These are phyloP conservation scores for Xenus cinereus DNA, from an alignment of 2,113 vertebrate species.

Conservation along the genomic window DNA sequence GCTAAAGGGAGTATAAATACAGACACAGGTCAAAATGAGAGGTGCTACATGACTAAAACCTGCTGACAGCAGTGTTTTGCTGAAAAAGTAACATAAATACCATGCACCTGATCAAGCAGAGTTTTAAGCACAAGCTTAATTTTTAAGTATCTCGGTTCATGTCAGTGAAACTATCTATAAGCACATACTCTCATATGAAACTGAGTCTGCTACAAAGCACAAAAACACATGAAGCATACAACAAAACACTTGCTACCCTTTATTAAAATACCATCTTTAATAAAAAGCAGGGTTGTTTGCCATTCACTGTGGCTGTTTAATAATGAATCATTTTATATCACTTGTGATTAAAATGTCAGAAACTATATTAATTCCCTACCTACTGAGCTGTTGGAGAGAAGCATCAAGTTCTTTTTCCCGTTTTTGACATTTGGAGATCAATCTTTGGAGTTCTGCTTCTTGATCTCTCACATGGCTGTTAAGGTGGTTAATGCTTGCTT, in stretches of 20 bases:
- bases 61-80: not conserved
- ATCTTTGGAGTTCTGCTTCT: conserved; percentile 77
- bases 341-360: not conserved
- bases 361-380: conserved; percentile 66
- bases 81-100: not conserved
- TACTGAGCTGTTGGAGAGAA: conserved; percentile 74
- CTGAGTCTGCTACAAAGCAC: not conserved
- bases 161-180: not conserved
- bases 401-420: conserved; percentile 74
- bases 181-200: not conserved
- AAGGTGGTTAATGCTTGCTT: conserved; percentile 76
- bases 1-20: conserved; percentile 36
- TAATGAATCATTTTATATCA: not conserved
- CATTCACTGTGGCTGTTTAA: not conserved
- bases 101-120: not conserved
- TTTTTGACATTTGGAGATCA: conserved; percentile 78
- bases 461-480: conserved; percentile 80
- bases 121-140: not conserved
- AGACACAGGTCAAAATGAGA: not conserved
- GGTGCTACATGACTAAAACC: not conserved
- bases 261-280: not conserved
- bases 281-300: not conserved
- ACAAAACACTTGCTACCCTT: not conserved
- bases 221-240: not conserved
- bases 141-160: not conserved